A percentile compares a stretch with the other conserved stretches of the same genome.
phyloP scores from a whole-genome alignment of 1,140 invertebrate genomes.

The Xylocopa sonorina region DNA sequence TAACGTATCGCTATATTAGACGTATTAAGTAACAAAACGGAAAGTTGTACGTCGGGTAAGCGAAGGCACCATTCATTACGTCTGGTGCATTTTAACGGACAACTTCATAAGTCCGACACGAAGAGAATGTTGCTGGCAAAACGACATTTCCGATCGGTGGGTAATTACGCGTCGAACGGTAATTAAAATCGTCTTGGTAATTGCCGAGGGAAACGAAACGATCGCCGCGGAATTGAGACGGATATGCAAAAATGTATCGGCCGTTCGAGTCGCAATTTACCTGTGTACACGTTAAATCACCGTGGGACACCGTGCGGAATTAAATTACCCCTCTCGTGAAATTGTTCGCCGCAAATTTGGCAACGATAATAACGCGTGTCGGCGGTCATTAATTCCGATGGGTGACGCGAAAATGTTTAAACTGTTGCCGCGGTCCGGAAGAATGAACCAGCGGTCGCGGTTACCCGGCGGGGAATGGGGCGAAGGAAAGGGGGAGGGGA shows the following conservation, averaged over 20 bases:
- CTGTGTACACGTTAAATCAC: background rate
- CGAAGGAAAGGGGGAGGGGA: no score
- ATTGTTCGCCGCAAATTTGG: background rate
- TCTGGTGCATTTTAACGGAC: conserved; percentile 1
- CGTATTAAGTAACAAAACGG: background rate
- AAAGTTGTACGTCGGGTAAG: background rate
- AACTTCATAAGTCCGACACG: background rate
- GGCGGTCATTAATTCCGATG: background rate
- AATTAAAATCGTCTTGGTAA: background rate
- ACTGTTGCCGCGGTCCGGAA: background rate
- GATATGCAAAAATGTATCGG: background rate
- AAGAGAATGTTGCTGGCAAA: background rate
- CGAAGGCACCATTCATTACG: background rate
- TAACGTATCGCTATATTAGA: background rate
- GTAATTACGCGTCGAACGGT: background rate
- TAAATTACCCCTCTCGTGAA: background rate
- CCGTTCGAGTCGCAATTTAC: background rate
- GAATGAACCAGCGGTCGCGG: conserved; percentile 21
- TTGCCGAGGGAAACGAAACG: background rate
- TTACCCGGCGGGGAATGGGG: no score
- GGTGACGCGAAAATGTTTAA: conserved; percentile 8
- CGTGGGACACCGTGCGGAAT: no score
- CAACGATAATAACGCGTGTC: background rate
- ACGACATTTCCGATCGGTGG: background rate
- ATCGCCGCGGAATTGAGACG: background rate